phyloP scores from a whole-genome alignment of 2,113 vertebrate species.

The Lagopus muta region DNA sequence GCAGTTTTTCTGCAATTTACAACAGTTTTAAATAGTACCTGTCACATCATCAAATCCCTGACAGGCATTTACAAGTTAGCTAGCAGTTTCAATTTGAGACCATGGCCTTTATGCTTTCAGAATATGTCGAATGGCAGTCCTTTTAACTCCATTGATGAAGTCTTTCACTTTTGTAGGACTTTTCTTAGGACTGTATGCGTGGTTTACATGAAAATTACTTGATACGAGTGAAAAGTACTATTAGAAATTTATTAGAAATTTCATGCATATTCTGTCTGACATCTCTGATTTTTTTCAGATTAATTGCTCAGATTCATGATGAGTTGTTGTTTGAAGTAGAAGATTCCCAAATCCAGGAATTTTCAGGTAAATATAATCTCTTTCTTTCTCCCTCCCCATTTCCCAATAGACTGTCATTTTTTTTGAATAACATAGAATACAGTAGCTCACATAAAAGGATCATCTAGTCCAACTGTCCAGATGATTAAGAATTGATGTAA shows the following conservation, averaged over 20 bases:
- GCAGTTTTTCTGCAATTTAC: background rate
- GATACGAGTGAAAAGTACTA: background rate
- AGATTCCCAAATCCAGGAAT: conserved; percentile 83
- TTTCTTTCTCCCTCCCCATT: background rate
- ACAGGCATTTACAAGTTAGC: background rate
- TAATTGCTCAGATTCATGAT: conserved; percentile 93
- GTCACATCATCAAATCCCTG: background rate
- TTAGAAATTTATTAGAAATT: background rate
- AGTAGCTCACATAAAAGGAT: background rate
- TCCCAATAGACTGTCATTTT: background rate
- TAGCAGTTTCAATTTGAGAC: background rate
- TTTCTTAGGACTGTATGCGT: background rate
- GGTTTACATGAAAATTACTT: background rate
- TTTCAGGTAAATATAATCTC: conserved; percentile 81
- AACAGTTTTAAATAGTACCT: background rate
- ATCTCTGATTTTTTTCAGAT: conserved; percentile 69
- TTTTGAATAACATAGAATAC: background rate
- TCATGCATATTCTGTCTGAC: background rate
- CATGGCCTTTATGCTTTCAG: background rate
- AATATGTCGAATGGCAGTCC: background rate
- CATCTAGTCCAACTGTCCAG: background rate
- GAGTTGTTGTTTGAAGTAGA: conserved; percentile 93
- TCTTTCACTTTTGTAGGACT: background rate
- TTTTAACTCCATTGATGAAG: background rate
- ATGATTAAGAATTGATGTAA: background rate